These are phyloP conservation scores for Oscheius sp. DNA, from an alignment of 1,140 invertebrate genomes.

Conservation along the genomic window DNA sequence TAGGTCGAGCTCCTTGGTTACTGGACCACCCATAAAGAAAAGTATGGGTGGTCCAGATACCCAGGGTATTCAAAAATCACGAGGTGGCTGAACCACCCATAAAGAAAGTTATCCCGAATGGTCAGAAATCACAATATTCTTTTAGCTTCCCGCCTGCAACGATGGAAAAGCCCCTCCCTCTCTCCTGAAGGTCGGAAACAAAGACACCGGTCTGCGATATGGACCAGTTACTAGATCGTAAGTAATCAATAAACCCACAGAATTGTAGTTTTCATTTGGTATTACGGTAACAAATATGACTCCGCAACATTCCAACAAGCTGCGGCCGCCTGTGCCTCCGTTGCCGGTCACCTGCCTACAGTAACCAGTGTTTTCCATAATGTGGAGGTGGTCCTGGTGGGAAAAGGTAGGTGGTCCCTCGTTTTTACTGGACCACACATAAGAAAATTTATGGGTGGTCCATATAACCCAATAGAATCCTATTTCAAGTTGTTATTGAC, in stretches of 20 bases:
- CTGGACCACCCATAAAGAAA: too few species aligned
- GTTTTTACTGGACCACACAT: neutral
- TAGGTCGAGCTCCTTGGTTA: neutral
- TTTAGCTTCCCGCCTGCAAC: neutral
- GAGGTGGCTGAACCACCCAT: neutral
- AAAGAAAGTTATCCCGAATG: neutral
- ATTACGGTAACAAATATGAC: neutral
- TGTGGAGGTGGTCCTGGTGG: neutral
- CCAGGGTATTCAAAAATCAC: neutral
- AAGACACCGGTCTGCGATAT: neutral
- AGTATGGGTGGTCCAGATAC: neutral
- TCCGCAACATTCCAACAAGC: neutral
- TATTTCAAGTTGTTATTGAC: too few species aligned
- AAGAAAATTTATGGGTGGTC: too few species aligned
- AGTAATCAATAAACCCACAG: neutral
- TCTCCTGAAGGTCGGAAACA: neutral
- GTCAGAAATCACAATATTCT: neutral
- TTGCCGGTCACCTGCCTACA: neutral
- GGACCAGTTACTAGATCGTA: neutral
- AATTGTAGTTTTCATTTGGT: neutral
- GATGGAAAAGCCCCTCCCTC: neutral
- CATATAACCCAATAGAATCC: too few species aligned
- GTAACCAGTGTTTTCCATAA: neutral
- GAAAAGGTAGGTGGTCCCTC: neutral
- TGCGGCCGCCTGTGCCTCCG: neutral